Conservation (phyloP, 2,113 vertebrate genomes). For the Chitala chitala region DNA sequence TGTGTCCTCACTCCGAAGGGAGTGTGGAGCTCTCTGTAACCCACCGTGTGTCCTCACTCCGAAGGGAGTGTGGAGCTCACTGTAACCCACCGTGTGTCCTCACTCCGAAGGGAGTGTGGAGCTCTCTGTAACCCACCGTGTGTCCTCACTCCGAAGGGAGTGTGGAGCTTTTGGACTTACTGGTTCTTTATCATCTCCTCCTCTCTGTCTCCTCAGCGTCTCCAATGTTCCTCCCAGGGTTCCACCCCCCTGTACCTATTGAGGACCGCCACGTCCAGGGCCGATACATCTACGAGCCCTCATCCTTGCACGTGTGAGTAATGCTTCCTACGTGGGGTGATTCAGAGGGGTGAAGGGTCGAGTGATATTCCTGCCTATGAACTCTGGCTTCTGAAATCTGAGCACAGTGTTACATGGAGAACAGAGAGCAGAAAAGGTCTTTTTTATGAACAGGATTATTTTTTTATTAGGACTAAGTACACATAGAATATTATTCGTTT, state of each 20-base stretch:
- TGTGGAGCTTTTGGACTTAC: neutral
- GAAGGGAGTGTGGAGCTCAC: no score
- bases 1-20: no score
- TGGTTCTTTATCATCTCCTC: neutral
- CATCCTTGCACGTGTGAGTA: conserved; percentile 90
- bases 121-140: no score
- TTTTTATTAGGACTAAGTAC: conserved; percentile 74
- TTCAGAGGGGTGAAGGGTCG: no score
- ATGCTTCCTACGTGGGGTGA: neutral
- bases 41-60: no score
- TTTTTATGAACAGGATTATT: conserved; percentile 77
- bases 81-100: no score
- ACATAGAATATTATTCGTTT: conserved; percentile 69
- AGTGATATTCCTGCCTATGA: no score
- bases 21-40: no score
- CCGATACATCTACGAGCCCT: conserved; percentile 93
- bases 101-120: no score
- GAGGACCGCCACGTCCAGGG: conserved; percentile 94
- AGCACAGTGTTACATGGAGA: no score
- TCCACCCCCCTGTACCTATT: conserved; percentile 94
- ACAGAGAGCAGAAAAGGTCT: conserved; percentile 76
- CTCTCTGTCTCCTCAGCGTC: conserved; percentile 75
- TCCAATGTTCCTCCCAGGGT: conserved; percentile 89
- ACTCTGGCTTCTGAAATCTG: no score
- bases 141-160: no score